phyloP scores from a whole-genome alignment of 1,140 invertebrate genomes.

The Micrasema minimum region DNA sequence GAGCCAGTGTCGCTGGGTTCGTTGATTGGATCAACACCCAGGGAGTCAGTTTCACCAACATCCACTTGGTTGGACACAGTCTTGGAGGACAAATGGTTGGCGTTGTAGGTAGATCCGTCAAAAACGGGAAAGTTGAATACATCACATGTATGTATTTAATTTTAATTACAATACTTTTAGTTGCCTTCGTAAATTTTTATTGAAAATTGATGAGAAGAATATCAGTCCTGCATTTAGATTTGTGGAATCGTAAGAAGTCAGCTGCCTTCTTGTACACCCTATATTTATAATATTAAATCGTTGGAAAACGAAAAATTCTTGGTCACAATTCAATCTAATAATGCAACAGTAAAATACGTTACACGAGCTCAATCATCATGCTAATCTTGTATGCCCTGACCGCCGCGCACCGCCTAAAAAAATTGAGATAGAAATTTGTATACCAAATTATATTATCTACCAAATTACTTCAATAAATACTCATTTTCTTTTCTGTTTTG shows the following conservation, averaged over 20 bases:
- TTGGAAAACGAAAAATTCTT: too few species aligned
- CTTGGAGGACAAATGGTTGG: slow-evolving; percentile 50
- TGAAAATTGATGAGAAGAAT: neutral
- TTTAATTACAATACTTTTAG: neutral
- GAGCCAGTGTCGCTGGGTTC: slow-evolving; percentile 65
- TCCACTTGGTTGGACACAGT: slow-evolving; percentile 57
- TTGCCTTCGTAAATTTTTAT: neutral
- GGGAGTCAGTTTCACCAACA: slow-evolving; percentile 58
- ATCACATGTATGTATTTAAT: slow-evolving; percentile 54
- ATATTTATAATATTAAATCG: neutral
- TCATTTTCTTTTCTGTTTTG: too few species aligned
- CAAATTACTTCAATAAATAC: too few species aligned
- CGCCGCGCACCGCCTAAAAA: too few species aligned
- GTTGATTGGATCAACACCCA: slow-evolving; percentile 63
- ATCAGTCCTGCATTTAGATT: neutral
- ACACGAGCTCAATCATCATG: too few species aligned
- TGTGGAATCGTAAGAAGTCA: neutral
- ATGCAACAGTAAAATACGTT: too few species aligned
- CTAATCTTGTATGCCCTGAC: too few species aligned
- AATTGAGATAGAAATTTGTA: too few species aligned
- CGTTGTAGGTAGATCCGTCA: slow-evolving; percentile 36
- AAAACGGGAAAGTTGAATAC: slow-evolving; percentile 47
- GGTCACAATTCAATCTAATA: too few species aligned
- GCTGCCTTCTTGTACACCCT: neutral
- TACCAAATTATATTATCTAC: too few species aligned